phyloP scores from a whole-genome alignment of 2,797 vertebrate species.

The Neomorphus geoffroyi region DNA sequence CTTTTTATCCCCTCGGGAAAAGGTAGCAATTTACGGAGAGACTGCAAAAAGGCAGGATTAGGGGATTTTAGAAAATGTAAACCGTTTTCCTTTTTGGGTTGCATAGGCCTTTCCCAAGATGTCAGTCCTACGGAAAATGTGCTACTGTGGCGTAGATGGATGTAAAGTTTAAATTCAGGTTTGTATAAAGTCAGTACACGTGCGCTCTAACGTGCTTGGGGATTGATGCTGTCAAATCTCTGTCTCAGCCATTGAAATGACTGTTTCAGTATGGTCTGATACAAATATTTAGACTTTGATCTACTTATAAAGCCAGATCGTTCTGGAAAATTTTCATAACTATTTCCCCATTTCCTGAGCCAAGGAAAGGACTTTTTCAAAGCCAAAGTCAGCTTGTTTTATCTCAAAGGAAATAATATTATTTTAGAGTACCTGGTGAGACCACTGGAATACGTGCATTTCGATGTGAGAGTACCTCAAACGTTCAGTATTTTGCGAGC shows the following conservation, averaged over 20 bases:
- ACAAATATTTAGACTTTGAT: slow-evolving; percentile 42
- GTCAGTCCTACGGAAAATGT: not conserved
- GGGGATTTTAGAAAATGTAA: slow-evolving; percentile 55
- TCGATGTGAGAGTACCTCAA: not conserved
- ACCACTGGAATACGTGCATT: not conserved
- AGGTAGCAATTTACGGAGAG: slow-evolving; percentile 41
- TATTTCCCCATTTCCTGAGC: not conserved
- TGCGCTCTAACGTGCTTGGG: not conserved
- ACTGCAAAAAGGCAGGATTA: slow-evolving; percentile 48
- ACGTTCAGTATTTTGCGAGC: fast-evolving
- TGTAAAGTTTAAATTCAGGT: slow-evolving; percentile 36
- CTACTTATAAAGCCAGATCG: not conserved
- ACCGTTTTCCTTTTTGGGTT: slow-evolving; percentile 7
- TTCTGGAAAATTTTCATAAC: slow-evolving; percentile 5
- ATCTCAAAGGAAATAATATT: not conserved
- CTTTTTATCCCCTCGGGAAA: slow-evolving; percentile 34
- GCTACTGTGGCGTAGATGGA: slow-evolving; percentile 11
- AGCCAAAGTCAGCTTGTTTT: not conserved
- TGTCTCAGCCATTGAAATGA: not conserved
- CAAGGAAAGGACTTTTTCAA: slow-evolving; percentile 13
- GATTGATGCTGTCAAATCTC: not conserved
- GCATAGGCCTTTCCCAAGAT: not conserved
- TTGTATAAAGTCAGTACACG: not conserved
- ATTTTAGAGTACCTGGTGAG: not conserved
- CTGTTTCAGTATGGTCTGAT: not conserved